These are phyloP conservation scores for Pilophorus perplexus DNA, from an alignment of 2,888 invertebrate genomes.

Conservation along the genomic window DNA sequence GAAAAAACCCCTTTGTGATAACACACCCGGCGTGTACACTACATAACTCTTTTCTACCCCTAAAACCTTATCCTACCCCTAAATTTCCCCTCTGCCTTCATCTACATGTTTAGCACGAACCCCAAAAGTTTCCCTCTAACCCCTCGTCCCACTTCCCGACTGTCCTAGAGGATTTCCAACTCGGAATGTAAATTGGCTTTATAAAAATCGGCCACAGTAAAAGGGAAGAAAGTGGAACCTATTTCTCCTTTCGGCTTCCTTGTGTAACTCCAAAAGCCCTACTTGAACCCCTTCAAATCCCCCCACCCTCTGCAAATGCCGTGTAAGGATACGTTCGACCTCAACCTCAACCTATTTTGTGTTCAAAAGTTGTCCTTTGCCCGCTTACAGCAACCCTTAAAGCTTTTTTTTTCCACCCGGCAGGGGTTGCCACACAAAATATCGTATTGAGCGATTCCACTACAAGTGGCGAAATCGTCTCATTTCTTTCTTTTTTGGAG, in stretches of 20 bases:
- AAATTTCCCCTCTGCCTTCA: conserved; percentile 30
- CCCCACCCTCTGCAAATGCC: too few relatives aligned
- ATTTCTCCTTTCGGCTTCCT: not conserved
- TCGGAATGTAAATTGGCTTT: conserved; percentile 22
- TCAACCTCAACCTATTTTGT: too few relatives aligned
- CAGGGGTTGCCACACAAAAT: too few relatives aligned
- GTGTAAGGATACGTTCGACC: too few relatives aligned
- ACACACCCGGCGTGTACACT: conserved; percentile 38
- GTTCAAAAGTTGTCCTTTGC: too few relatives aligned
- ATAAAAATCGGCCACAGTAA: conserved; percentile 4
- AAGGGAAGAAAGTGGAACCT: conserved; percentile 10
- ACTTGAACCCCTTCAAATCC: too few relatives aligned
- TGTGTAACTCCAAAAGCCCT: too few relatives aligned
- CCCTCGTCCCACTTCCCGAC: conserved; percentile 1
- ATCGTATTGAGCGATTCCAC: too few relatives aligned
- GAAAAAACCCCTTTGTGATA: conserved; percentile 31
- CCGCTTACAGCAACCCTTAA: too few relatives aligned
- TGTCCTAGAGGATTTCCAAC: conserved; percentile 9
- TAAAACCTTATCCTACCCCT: conserved; percentile 35
- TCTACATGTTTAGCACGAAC: conserved; percentile 40
- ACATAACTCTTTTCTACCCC: conserved; percentile 29
- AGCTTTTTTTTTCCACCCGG: too few relatives aligned
- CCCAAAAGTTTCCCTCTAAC: conserved; percentile 20
- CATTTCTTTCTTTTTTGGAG: too few relatives aligned
- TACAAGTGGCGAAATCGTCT: too few relatives aligned